Percentiles rank a stretch among this genome's conserved stretches.
These are phyloP conservation scores for Thyatira batis DNA, from an alignment of 2,888 invertebrate genomes.

Conservation along the genomic window DNA sequence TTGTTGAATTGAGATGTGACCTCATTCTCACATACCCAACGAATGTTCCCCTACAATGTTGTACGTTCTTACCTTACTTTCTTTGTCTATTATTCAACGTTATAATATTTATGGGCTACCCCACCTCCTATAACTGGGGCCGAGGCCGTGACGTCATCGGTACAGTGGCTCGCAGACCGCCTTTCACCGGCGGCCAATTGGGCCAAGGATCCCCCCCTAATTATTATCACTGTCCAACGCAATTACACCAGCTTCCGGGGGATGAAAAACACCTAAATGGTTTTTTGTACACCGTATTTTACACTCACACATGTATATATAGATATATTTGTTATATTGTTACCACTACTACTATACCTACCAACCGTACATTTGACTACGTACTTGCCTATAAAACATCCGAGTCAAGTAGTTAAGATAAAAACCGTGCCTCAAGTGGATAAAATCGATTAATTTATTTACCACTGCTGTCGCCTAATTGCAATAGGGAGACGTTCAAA, in stretches of 20 bases:
- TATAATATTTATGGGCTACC: slow-evolving; percentile 2
- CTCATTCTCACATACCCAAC: neutral
- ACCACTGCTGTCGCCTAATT: neutral
- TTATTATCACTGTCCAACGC: slow-evolving; percentile 35
- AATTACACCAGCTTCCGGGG: slow-evolving; percentile 23
- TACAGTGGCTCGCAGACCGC: slow-evolving; percentile 24
- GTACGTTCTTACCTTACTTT: neutral
- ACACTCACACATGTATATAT: no score
- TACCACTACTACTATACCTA: no score
- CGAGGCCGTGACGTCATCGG: slow-evolving; percentile 17
- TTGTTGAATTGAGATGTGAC: neutral
- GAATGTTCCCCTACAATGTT: neutral
- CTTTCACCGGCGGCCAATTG: slow-evolving; percentile 30
- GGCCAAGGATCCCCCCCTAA: slow-evolving; percentile 47
- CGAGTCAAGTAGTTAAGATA: neutral
- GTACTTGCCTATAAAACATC: no score
- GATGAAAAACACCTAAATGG: slow-evolving; percentile 9
- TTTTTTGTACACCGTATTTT: no score
- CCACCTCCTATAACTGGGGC: neutral
- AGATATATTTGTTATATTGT: no score
- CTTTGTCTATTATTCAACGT: neutral
- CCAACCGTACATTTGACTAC: no score
- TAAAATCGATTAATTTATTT: neutral
- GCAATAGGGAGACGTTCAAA: neutral
- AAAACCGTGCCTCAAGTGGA: neutral